Evolutionary conservation across 2,888 invertebrate genomes (phyloP), one percentile per base, ranked within the genome.

Genomic region (Drosophila planitibia): DNA sequence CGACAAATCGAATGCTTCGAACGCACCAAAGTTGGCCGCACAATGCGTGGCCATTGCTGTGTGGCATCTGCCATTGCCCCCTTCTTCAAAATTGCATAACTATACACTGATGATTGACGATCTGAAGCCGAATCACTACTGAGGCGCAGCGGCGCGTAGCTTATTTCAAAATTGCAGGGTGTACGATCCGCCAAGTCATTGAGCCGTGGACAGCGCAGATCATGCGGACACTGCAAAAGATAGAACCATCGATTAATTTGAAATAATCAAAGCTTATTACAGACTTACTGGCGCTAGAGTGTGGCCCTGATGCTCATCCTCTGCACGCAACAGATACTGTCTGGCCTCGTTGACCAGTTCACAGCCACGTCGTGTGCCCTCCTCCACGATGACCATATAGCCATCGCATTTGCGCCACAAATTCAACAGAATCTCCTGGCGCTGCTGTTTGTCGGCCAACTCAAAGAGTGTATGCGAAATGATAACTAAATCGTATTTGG

Each of bases 351-450:
- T 96, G 0, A 99, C 94, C 81, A 97, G 94, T 91, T 95, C 94
- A 91, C 97, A 98, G 3, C 98, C 98, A 49, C 96, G 96, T 76
- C 95, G 95, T 0, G 96, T 96, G 7, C 98, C 98, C 79, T 96
- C 95, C 93, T 99, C 98, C 0, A 98, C 95, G 6, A 99, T 94
- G 19, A 99, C 95, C 90, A 99, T 93, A 92, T 96, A 98, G 16
- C 96, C 95, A 79, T 96, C 95, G 0, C 98, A 97, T 94, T 97
- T 98, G 63, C 95, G 95, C 98, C 98, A 99, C 12, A 99, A 94
- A 87, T 96, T 97, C 59, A 96, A 94, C 66, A 98, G 93, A 0
- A 95, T 95, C 87, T 97, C 95, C 55, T 97, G 92, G 58, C 98
- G 94, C 33, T 94, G 94, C 87, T 95, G 94, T 75, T 95, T 94